Evolutionary conservation across 1,140 invertebrate species (phyloP).

Genomic region (Bombus waltoni): DNA sequence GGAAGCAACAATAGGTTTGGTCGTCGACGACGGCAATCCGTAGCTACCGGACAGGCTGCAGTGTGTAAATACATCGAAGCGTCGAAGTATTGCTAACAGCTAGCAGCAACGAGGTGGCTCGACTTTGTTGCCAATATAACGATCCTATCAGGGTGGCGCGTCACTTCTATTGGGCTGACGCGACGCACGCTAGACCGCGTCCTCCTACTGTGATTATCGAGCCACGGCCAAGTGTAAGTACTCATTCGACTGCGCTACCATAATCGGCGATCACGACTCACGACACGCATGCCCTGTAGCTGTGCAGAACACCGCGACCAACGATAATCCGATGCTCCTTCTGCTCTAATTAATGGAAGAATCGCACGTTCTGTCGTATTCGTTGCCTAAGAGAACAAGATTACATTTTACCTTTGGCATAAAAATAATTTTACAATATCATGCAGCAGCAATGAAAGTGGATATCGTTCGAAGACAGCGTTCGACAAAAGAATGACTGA

Average conservation of each 20-base stretch:
- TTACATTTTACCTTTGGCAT: too few relatives aligned
- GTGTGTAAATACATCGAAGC: conserved; percentile 30
- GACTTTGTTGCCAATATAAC: conserved; percentile 57
- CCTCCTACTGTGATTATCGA: conserved; percentile 45
- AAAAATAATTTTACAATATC: too few relatives aligned
- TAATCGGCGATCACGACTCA: conserved; percentile 30
- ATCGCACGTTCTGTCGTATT: not conserved
- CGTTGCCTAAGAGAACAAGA: too few relatives aligned
- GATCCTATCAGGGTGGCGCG: conserved; percentile 43
- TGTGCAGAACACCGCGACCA: not conserved
- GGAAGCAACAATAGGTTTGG: conserved; percentile 34
- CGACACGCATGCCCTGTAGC: conserved; percentile 7
- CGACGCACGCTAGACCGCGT: conserved; percentile 47
- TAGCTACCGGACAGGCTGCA: not conserved
- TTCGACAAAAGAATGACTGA: too few relatives aligned
- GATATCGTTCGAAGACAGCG: too few relatives aligned
- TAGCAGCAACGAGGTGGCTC: not conserved
- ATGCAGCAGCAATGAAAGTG: too few relatives aligned
- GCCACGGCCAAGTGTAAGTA: conserved; percentile 40
- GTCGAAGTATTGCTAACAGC: not conserved
- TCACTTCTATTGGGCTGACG: conserved; percentile 47
- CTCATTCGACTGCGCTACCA: conserved; percentile 33
- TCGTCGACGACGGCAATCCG: not conserved
- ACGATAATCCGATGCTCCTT: not conserved
- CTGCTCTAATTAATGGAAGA: not conserved